phyloP scores from a whole-genome alignment of 2,797 vertebrate genomes.

The Eidolon dupreanum region DNA sequence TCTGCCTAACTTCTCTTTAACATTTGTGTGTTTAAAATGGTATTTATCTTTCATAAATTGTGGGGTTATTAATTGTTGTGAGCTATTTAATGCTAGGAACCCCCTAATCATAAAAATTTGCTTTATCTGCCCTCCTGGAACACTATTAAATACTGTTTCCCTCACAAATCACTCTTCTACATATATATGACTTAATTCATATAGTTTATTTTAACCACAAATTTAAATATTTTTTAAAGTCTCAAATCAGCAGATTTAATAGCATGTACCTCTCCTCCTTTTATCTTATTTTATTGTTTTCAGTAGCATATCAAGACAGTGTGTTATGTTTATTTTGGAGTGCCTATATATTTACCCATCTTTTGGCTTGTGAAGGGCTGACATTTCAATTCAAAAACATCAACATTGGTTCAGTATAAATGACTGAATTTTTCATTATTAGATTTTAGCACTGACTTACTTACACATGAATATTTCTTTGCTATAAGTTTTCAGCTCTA shows the following conservation, averaged over 20 bases:
- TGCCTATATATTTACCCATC: not conserved
- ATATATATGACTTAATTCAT: not conserved
- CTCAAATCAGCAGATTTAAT: not conserved
- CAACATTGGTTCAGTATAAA: not conserved
- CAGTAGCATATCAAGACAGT: not conserved
- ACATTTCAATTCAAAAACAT: conserved; percentile 29
- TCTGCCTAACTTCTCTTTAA: not conserved
- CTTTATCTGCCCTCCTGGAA: not conserved
- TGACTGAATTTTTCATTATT: not conserved
- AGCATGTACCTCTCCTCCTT: not conserved
- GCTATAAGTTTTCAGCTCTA: not conserved
- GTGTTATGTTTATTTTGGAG: not conserved
- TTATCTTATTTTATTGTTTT: not conserved
- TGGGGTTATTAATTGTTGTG: not conserved
- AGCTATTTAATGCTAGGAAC: not conserved
- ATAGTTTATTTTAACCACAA: not conserved
- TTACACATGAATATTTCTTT: not conserved
- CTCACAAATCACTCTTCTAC: not conserved
- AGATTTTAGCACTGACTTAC: not conserved
- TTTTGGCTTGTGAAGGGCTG: not conserved
- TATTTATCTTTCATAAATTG: not conserved
- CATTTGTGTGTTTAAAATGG: not conserved
- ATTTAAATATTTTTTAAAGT: not conserved
- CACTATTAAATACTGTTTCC: not conserved
- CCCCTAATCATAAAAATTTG: not conserved